Percentiles rank a stretch among this genome's conserved stretches.
These are phyloP conservation scores for Cryptocephalus moraei DNA, from an alignment of 2,888 invertebrate genomes.

Conservation along the genomic window DNA sequence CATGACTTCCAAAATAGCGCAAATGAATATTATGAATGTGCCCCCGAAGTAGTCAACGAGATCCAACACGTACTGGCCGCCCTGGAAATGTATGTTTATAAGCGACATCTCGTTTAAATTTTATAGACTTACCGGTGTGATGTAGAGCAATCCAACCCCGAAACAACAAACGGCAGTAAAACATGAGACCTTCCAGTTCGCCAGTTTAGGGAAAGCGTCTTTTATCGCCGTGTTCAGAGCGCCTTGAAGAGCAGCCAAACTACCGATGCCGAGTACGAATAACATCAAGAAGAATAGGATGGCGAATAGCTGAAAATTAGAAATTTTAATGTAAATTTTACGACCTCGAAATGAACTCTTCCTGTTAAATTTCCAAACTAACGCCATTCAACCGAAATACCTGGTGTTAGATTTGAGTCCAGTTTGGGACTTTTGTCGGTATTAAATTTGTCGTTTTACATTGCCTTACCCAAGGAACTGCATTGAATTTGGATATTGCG, in stretches of 20 bases:
- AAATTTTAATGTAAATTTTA: too few species aligned
- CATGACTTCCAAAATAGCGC: slow-evolving; percentile 47
- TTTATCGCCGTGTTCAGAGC: slow-evolving; percentile 57
- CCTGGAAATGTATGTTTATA: slow-evolving; percentile 33
- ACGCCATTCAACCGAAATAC: too few species aligned
- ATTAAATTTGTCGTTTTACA: too few species aligned
- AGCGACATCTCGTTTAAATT: not conserved
- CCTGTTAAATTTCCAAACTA: too few species aligned
- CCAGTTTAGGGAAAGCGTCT: slow-evolving; percentile 54
- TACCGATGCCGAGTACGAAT: slow-evolving; percentile 66
- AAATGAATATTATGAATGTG: slow-evolving; percentile 47
- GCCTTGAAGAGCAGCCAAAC: slow-evolving; percentile 60
- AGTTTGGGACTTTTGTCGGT: too few species aligned
- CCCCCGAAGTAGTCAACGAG: slow-evolving; percentile 53
- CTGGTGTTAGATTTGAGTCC: too few species aligned
- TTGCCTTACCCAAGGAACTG: slow-evolving; percentile 57
- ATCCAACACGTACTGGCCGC: slow-evolving; percentile 50
- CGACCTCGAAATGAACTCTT: too few species aligned
- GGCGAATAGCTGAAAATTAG: slow-evolving; percentile 53
- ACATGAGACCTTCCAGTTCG: slow-evolving; percentile 49
- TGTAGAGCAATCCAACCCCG: slow-evolving; percentile 55
- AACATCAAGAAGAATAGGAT: slow-evolving; percentile 77
- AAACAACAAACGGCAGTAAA: slow-evolving; percentile 42
- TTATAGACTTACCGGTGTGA: slow-evolving; percentile 55
- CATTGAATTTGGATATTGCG: slow-evolving; percentile 64